Base-by-base conservation (phyloP, 2,797 vertebrate species). In the Eurystomus glaucurus region DNA sequence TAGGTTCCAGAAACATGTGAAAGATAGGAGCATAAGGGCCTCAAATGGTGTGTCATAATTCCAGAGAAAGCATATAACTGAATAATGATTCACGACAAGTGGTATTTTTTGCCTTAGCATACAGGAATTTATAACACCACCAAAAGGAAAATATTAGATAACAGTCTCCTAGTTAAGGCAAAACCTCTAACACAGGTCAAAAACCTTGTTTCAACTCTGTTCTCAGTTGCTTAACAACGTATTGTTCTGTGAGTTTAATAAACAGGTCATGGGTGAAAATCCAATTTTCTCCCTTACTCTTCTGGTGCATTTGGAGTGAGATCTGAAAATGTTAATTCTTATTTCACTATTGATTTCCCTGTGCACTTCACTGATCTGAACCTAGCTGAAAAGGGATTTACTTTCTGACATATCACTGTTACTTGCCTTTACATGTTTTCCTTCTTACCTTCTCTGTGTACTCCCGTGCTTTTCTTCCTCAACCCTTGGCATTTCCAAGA, bases 1-100 rank as follows among this genome's bases (percentile, higher is more conserved):
- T 58, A 45, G 6, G 2, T 58, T 78, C 12, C 19, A 58, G n/a
- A 71, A 77, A 43, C 5, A 5, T 0, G 0, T 21, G 22, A 57
- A 90, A 64, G 10, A 23, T 13, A 21, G n/a, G 19, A 77, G 22
- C 19, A 29, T 64, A 70, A 51, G 9, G n/a, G 6, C 4, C 37
- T n/a, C 15, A 58, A 33, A 58, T 25, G 20, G 1, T 37, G 21
- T 70, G 21, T 14, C 37, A 45, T 11, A 62, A 18, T 45, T 45
- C 26, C 51, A 71, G 51, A 58, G 43, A 77, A 77, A 90, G 19
- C 13, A 20, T 64, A 43, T 45, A 0, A 10, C 31, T 51, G 43
- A 71, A 37, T 61, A 18, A 28, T 57, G 13, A 58, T 29, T 78
- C 12, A 39, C 45, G 58, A 71, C 9, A 58, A 62, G 21, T 21